Evolutionary conservation across 2,113 vertebrate species (phyloP), one percentile per base, ranked within the genome.

Genomic region (Tiliqua scincoides): DNA sequence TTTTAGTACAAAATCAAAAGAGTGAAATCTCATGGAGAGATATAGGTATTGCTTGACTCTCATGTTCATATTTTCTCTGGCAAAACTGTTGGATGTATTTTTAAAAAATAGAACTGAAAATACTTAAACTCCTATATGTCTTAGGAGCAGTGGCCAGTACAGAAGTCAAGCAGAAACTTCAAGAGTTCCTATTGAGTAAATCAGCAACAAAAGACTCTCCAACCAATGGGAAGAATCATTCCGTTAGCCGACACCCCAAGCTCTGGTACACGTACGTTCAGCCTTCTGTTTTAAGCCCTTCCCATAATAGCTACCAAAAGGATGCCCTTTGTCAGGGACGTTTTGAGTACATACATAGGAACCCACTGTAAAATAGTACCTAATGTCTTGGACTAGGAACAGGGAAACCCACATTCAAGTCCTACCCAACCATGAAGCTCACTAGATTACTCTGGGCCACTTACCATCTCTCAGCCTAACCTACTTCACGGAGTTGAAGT

Each of bases 151-250:
- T 98, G 89, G 98, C 99, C 90, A 99, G 99, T 94, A 99, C 98
- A 63, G 98, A 99, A 90, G 99, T 99, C 83, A 99, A 99, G 93
- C 99, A 99, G 97, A 99, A 99, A 95, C 98, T 99, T 95, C 99
- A 99, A 91, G 99, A 99, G 97, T 99, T 99, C 97, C 97, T 99
- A 89, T 94, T 99, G 93, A 99, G 97, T 94, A 99, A 99, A 97
- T 98, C 98, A 0, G 98, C 98, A 87, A 97, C 96, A 65, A 99
- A 99, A 96, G 98, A 99, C 92, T 95, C 97, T 88, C 91, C 95
- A 85, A 85, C 95, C 89, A 98, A 96, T 61, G 98, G 98, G 94
- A 96, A 96, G 94, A 98, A 95, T 89, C 97, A 98, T 94, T 97
- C 97, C 92, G 95, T 98, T 91, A 96, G 97, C 93, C 98, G 98